Conservation (phyloP, 2,113 vertebrate genomes). For the Leptosomus discolor region DNA sequence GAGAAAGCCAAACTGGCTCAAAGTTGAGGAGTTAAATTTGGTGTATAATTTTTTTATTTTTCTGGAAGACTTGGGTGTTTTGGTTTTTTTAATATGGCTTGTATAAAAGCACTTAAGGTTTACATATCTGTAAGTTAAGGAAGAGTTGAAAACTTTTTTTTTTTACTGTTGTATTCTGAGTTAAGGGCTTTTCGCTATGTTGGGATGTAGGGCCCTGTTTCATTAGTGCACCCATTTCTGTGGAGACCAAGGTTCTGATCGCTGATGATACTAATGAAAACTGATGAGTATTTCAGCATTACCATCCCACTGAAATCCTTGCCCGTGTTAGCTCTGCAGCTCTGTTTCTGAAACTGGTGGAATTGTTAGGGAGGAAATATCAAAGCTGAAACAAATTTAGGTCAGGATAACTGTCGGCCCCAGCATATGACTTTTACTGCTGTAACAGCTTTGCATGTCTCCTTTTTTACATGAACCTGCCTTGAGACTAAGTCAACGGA, state of each 20-base stretch:
- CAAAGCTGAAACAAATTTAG: not conserved
- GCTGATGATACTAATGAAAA: not conserved
- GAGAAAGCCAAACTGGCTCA: not conserved
- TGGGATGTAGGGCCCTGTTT: not conserved
- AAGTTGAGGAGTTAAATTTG: not conserved
- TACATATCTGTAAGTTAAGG: not conserved
- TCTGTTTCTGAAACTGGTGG: not conserved
- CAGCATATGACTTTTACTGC: not conserved
- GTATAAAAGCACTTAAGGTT: not conserved
- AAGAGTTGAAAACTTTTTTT: not conserved
- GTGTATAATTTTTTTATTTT: not conserved
- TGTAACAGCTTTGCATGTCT: not conserved
- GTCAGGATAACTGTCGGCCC: not conserved
- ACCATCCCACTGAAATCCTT: not conserved
- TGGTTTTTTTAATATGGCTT: not conserved
- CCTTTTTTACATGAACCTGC: not conserved
- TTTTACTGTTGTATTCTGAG: not conserved
- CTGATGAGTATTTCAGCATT: not conserved
- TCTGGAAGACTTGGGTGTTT: not conserved
- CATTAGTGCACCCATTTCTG: not conserved
- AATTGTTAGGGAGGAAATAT: not conserved
- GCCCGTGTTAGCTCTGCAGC: not conserved
- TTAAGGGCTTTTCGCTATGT: not conserved
- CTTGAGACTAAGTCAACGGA: not conserved
- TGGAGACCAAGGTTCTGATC: not conserved